phyloP scores from a whole-genome alignment of 2,113 vertebrate species.

The Caranx ignobilis region DNA sequence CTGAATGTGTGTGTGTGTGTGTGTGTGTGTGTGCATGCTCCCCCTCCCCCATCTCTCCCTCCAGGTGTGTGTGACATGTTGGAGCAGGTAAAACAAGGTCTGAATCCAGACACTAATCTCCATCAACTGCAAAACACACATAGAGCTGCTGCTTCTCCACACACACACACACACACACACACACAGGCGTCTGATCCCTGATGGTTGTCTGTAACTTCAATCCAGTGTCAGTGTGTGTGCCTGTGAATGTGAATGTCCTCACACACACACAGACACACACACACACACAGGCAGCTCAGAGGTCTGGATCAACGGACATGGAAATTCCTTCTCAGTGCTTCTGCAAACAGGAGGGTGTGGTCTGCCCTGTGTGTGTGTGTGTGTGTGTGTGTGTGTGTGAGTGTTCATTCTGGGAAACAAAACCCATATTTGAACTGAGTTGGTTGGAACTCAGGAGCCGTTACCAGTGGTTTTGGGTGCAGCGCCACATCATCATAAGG shows the following conservation, averaged over 20 bases:
- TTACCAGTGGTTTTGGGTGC: neutral
- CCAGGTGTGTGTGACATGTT: slow-evolving; percentile 67
- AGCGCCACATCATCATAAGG: neutral
- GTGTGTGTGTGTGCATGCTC: slow-evolving; percentile 20
- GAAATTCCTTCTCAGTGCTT: slow-evolving; percentile 53
- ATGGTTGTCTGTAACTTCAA: no score
- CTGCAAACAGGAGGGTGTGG: slow-evolving; percentile 51
- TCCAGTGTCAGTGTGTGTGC: no score
- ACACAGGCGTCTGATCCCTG: neutral
- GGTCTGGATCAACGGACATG: slow-evolving; percentile 31
- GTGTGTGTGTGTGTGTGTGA: neutral
- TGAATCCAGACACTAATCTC: slow-evolving; percentile 36
- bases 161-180: neutral
- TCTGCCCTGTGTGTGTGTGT: neutral
- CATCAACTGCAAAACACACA: slow-evolving; percentile 24
- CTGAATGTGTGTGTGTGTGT: slow-evolving; percentile 20
- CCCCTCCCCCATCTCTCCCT: slow-evolving; percentile 12
- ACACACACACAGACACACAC: neutral
- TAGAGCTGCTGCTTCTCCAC: neutral
- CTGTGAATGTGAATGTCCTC: no score
- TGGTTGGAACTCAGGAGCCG: neutral
- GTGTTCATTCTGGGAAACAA: neutral
- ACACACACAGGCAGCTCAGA: neutral
- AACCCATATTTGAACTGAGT: neutral
- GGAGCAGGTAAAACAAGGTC: slow-evolving; percentile 66